Evolutionary conservation across 2,113 vertebrate species (phyloP).

Genomic region (Tetrao urogallus): DNA sequence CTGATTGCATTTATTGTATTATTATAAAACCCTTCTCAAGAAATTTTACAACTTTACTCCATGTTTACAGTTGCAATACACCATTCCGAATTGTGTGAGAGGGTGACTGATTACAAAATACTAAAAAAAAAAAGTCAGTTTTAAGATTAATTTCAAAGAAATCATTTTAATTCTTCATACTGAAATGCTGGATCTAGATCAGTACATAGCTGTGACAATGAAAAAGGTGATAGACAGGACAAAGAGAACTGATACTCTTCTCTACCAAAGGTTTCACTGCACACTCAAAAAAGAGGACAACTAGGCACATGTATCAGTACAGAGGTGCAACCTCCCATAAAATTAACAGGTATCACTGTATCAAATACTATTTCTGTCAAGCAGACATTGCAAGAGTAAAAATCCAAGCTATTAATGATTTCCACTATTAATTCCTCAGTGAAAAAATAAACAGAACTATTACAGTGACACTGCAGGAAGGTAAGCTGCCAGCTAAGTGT

Average conservation of each 20-base stretch:
- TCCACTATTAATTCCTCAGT: not conserved
- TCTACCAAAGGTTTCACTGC: not conserved
- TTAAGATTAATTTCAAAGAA: not conserved
- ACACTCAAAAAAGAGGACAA: not conserved
- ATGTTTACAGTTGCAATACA: not conserved
- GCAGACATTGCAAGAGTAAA: not conserved
- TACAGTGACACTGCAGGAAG: not conserved
- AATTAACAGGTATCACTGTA: not conserved
- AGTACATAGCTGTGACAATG: not conserved
- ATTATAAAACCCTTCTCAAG: not conserved
- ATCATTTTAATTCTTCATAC: not conserved
- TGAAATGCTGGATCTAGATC: not conserved
- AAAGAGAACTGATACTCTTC: not conserved
- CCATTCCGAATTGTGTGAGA: accelerated
- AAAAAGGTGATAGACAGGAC: not conserved
- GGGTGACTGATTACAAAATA: not conserved
- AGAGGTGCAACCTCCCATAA: not conserved
- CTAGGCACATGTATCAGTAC: not conserved
- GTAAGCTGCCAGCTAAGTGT: not conserved
- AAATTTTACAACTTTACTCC: not conserved
- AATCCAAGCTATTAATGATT: not conserved
- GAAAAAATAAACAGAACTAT: not conserved
- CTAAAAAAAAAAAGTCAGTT: not conserved
- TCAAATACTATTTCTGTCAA: not conserved
- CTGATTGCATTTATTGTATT: not conserved